phyloP scores from a whole-genome alignment of 2,113 vertebrate genomes.

The Theristicus caerulescens region DNA sequence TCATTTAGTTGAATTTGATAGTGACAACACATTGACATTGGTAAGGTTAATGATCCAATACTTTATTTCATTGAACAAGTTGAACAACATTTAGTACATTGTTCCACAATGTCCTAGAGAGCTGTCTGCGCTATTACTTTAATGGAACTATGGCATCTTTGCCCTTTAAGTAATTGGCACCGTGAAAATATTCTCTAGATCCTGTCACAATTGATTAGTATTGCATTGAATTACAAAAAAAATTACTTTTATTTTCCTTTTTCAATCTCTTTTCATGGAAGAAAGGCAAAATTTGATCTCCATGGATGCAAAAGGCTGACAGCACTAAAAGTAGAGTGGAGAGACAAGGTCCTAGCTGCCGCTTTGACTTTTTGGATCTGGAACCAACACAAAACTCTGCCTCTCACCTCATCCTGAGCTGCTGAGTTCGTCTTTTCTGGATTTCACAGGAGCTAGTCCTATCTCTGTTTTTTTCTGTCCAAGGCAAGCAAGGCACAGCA shows the following conservation, averaged over 20 bases:
- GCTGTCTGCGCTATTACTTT: constrained; percentile 65
- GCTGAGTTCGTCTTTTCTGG: background rate
- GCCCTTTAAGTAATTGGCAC: constrained; percentile 79
- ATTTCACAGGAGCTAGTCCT: background rate
- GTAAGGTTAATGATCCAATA: constrained; percentile 77
- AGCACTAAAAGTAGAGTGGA: background rate
- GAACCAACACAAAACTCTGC: background rate
- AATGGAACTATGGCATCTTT: constrained; percentile 67
- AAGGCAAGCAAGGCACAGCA: background rate
- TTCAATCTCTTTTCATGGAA: background rate
- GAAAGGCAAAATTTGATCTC: background rate
- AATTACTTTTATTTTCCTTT: constrained; percentile 35
- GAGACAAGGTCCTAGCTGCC: background rate
- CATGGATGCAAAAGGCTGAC: background rate
- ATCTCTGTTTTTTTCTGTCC: background rate
- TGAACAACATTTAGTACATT: constrained; percentile 78
- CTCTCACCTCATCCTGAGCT: background rate
- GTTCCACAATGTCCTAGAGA: constrained; percentile 71
- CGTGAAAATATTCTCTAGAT: constrained; percentile 65
- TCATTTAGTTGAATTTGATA: constrained; percentile 75
- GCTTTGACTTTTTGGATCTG: background rate
- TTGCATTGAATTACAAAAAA: constrained; percentile 24
- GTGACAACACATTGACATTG: constrained; percentile 79
- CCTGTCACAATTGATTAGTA: constrained; percentile 71
- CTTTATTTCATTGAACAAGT: constrained; percentile 72